Evolutionary conservation across 2,113 vertebrate genomes (phyloP).

Genomic region (Centropus unirufus): DNA sequence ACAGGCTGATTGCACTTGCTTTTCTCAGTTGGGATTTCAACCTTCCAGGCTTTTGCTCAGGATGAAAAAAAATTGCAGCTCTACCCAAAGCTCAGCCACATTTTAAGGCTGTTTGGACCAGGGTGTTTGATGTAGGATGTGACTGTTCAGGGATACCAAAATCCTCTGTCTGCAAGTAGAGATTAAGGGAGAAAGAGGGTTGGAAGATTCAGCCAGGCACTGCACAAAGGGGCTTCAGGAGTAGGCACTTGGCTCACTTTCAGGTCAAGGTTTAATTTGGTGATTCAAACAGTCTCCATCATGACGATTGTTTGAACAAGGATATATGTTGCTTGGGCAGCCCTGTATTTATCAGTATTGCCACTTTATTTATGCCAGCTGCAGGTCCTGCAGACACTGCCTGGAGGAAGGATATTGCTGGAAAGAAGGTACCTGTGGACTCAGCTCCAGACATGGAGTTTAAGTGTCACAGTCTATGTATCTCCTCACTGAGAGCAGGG

Average conservation of each 20-base stretch:
- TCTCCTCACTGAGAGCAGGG: not conserved
- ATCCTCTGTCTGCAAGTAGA: not conserved
- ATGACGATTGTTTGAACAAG: fast-evolving
- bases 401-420: not conserved
- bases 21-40: not conserved
- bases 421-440: not conserved
- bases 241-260: not conserved
- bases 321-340: not conserved
- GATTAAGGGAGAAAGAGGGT: not conserved
- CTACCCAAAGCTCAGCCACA: not conserved
- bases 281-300: not conserved
- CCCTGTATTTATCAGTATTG: not conserved
- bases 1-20: not conserved
- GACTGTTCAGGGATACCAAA: not conserved
- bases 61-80: not conserved
- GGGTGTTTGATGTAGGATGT: not conserved
- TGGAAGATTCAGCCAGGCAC: not conserved
- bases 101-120: not conserved
- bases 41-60: not conserved
- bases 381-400: not conserved
- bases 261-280: not conserved
- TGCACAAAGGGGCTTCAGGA: not conserved
- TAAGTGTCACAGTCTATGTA: not conserved
- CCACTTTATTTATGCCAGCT: not conserved
- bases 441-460: not conserved